Base-by-base conservation (phyloP, 2,113 vertebrate genomes). In the Arizona elegans region DNA sequence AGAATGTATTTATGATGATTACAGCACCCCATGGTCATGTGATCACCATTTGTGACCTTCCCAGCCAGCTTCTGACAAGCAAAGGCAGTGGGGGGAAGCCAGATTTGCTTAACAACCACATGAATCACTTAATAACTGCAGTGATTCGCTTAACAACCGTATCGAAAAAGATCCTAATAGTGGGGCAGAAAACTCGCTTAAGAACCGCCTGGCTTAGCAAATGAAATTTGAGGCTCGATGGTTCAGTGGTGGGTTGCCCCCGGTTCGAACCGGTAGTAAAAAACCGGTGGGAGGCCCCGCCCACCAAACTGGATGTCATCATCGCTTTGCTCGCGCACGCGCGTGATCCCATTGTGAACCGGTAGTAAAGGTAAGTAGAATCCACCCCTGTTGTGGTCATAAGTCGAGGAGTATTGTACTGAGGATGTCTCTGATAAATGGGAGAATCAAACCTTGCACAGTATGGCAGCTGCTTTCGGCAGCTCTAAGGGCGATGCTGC, bases 221-320 rank as follows among this genome's bases (percentile, higher is more conserved):
- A n/a, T 11, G 62, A n/a, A 65, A 65, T 65, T 65, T 65, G 62
- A 11, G 62, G 29, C 12, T 65, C 29, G 12, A 13, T n/a, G 29
- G 62, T 65, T 11, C 43, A 47, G 43, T 47, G 43, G 43, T 47
- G 43, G 4, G 43, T 47, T 47, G 43, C 43, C 43, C 43, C 43
- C 43, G 0, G 43, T 47, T 47, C 0, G 43, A 47, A 47, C 3
- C 43, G 0, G 43, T 47, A 4, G 43, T 47, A 47, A 47, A 47
- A 47, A 47, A 47, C 3, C 0, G 4, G 43, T 0, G 43, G 43
- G 43, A 47, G 43, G 43, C 43, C 43, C 43, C 43, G 0, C 43
- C 4, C 43, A 47, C 43, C 43, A 0, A 0, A 0, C 43, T 0
- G 4, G 43, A 47, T 47, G 43, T 47, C 43, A 0, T 47, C 3